Percentiles rank a stretch among this genome's conserved stretches.
These are phyloP conservation scores for Stomorhina lunata DNA, from an alignment of 2,888 invertebrate species.

Conservation along the genomic window DNA sequence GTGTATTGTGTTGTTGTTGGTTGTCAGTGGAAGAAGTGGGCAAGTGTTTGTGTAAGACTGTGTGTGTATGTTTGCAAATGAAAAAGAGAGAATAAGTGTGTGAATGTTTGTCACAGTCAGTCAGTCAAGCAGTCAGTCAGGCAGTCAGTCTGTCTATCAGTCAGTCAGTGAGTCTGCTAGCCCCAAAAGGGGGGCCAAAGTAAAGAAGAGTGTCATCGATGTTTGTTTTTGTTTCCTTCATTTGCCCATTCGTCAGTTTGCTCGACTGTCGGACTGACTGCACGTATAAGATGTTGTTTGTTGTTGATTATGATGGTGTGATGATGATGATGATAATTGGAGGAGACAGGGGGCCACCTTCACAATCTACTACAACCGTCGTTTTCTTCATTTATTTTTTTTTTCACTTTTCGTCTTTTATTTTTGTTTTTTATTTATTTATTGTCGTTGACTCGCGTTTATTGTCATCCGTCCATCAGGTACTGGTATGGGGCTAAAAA, in stretches of 20 bases:
- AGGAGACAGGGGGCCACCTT: conserved; percentile 44
- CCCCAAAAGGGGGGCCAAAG: conserved; percentile 35
- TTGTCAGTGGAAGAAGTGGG: conserved; percentile 35
- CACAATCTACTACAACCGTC: conserved; percentile 31
- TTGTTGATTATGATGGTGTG: conserved; percentile 34
- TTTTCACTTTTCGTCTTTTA: conserved; percentile 22
- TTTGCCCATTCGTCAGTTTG: conserved; percentile 18
- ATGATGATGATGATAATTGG: conserved; percentile 44
- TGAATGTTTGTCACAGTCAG: conserved; percentile 45
- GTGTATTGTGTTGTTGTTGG: conserved; percentile 35
- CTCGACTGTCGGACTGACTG: no score
- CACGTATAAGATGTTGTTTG: conserved; percentile 39
- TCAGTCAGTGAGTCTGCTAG: background rate
- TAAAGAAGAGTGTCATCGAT: conserved; percentile 37
- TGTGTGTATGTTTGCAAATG: conserved; percentile 9
- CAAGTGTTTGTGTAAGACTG: conserved; percentile 35
- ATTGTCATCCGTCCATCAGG: conserved; percentile 18
- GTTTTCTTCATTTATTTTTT: conserved; percentile 33
- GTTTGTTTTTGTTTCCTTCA: conserved; percentile 42
- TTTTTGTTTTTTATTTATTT: conserved; percentile 34
- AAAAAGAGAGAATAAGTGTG: background rate
- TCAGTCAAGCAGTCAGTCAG: no score
- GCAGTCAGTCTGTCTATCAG: no score
- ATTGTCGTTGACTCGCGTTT: conserved; percentile 48
- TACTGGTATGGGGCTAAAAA: background rate